A percentile compares a stretch with the other conserved stretches of the same genome.
Evolutionary conservation across 2,797 vertebrate species (phyloP).

Genomic region (Sebastes nivosus): DNA sequence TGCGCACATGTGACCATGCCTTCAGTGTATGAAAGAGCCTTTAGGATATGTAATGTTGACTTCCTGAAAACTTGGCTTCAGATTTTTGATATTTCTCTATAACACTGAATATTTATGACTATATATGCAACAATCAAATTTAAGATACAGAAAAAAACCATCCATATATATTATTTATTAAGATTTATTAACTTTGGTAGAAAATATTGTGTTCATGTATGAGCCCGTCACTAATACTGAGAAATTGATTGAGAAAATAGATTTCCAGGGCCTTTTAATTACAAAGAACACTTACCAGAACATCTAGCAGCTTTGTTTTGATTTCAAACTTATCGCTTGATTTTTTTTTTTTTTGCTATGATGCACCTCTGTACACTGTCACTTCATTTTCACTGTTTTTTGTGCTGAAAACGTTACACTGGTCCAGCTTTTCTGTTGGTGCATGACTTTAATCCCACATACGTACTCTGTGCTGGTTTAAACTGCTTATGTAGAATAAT

Average conservation of each 20-base stretch:
- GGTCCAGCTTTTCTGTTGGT: neutral
- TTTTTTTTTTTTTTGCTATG: neutral
- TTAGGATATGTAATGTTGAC: neutral
- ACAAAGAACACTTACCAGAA: neutral
- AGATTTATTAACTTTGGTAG: too few species aligned
- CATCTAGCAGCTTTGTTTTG: neutral
- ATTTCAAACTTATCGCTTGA: neutral
- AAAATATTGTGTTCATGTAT: too few species aligned
- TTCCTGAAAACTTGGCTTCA: neutral
- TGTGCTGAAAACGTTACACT: neutral
- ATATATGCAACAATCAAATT: too few species aligned
- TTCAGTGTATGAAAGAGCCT: neutral
- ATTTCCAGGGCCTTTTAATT: neutral
- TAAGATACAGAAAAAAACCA: too few species aligned
- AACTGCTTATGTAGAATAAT: constrained; percentile 4
- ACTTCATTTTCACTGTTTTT: neutral
- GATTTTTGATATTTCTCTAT: too few species aligned
- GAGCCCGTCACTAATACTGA: too few species aligned
- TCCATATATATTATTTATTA: too few species aligned
- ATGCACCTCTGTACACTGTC: neutral
- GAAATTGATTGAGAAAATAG: too few species aligned
- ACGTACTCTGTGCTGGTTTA: neutral
- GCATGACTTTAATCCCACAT: neutral
- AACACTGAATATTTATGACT: too few species aligned
- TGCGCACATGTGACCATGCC: too few species aligned